These are phyloP conservation scores for Lutraria lutraria DNA, from an alignment of 2,888 invertebrate species.

Conservation along the genomic window DNA sequence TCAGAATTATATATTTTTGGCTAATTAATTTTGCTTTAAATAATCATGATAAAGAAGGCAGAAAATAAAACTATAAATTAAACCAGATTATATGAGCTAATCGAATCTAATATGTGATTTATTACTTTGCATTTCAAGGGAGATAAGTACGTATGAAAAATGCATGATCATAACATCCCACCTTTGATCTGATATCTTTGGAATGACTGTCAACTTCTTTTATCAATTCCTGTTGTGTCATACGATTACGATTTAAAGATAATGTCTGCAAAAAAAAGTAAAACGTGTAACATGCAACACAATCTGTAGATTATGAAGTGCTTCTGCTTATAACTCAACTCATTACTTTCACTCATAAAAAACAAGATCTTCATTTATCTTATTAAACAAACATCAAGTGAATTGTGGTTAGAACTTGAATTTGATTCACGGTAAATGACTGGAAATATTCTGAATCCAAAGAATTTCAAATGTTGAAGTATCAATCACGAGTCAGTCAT, in stretches of 20 bases:
- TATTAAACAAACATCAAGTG: too few species aligned
- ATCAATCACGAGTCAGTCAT: too few species aligned
- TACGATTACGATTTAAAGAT: constrained; percentile 75
- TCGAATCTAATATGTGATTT: neutral
- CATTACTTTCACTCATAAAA: too few species aligned
- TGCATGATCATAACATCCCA: constrained; percentile 44
- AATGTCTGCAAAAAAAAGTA: constrained; percentile 73
- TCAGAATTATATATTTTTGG: neutral
- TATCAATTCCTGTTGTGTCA: constrained; percentile 76
- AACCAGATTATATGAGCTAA: neutral
- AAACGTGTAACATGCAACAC: neutral
- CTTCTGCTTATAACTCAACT: too few species aligned
- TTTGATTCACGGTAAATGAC: too few species aligned
- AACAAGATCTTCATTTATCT: too few species aligned
- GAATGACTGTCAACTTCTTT: constrained; percentile 83
- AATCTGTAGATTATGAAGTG: neutral
- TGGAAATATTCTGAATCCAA: too few species aligned
- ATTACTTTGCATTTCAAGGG: neutral
- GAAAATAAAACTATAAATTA: neutral
- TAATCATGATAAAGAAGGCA: neutral
- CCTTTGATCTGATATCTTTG: constrained; percentile 82
- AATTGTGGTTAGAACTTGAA: too few species aligned
- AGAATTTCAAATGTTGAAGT: too few species aligned
- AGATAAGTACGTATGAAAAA: neutral
- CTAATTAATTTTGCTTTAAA: neutral